Conservation (phyloP, 2,888 invertebrate genomes). For the Piscicola geometra region DNA sequence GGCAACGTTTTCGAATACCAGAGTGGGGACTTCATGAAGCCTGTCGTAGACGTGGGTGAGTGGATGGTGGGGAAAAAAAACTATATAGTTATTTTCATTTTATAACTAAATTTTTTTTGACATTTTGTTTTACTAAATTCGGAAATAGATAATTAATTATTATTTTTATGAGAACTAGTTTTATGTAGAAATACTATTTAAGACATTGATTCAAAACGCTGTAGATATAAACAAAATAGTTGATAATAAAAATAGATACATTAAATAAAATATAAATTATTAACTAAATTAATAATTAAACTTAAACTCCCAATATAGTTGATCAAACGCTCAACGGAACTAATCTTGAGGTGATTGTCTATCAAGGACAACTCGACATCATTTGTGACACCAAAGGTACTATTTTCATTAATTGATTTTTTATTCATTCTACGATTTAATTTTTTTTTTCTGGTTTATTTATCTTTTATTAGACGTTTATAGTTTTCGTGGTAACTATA, state of each 20-base stretch:
- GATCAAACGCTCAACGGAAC: slow-evolving; percentile 41
- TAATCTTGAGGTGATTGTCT: slow-evolving; percentile 41
- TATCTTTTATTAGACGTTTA: not conserved
- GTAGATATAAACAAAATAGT: too few relatives aligned
- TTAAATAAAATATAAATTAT: too few relatives aligned
- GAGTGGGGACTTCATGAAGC: slow-evolving; percentile 44
- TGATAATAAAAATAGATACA: too few relatives aligned
- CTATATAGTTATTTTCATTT: not conserved
- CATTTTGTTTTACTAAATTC: too few relatives aligned
- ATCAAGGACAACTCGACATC: slow-evolving; percentile 45
- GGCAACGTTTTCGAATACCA: slow-evolving; percentile 41
- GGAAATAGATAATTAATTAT: too few relatives aligned
- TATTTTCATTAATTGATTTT: not conserved
- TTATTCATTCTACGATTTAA: too few relatives aligned
- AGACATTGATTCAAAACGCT: too few relatives aligned
- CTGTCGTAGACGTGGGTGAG: slow-evolving; percentile 41
- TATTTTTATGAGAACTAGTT: too few relatives aligned
- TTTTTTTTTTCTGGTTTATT: not conserved
- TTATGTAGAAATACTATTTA: too few relatives aligned
- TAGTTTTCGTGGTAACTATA: not conserved
- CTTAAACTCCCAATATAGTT: too few relatives aligned
- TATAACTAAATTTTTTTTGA: not conserved
- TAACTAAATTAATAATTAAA: too few relatives aligned
- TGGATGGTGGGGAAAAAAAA: not conserved
- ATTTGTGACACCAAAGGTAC: slow-evolving; percentile 44